phyloP scores from a whole-genome alignment of 2,888 invertebrate species.

The Siphonodentalium dalli region DNA sequence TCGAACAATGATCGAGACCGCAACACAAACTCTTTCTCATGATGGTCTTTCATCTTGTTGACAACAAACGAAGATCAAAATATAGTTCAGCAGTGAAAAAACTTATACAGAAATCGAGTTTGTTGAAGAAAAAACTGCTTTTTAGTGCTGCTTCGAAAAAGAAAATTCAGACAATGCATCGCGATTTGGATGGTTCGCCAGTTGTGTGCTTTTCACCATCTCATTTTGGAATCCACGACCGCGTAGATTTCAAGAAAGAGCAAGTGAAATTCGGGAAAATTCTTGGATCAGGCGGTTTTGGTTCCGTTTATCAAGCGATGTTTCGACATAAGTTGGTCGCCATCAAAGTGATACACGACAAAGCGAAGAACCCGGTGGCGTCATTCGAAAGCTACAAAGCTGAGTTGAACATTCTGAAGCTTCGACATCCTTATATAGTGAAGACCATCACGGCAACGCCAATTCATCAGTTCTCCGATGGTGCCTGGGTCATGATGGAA shows the following conservation, averaged over 20 bases:
- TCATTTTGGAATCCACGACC: conserved; percentile 5
- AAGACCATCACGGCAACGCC: conserved; percentile 61
- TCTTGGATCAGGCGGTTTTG: conserved; percentile 57
- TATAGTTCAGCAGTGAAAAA: no score
- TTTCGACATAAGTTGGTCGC: conserved; percentile 62
- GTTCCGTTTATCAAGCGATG: conserved; percentile 53
- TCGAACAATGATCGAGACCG: no score
- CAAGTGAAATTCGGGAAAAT: conserved; percentile 41
- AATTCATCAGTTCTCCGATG: conserved; percentile 35
- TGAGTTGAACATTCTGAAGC: conserved; percentile 67
- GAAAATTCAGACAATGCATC: no score
- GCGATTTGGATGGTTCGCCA: no score
- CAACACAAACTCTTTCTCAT: no score
- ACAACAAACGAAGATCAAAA: no score
- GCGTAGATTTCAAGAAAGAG: conserved; percentile 30
- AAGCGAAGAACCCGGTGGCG: conserved; percentile 45
- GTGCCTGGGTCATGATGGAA: conserved; percentile 70
- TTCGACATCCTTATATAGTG: conserved; percentile 69
- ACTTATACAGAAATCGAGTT: no score
- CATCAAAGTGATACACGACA: conserved; percentile 68
- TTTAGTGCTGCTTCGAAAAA: not conserved
- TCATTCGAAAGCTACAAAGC: conserved; percentile 62
- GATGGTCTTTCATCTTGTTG: no score
- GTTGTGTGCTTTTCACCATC: conserved; percentile 10
- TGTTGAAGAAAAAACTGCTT: not conserved